Percentiles rank a stretch among this genome's conserved stretches.
Evolutionary conservation across 2,888 invertebrate species (phyloP).

Genomic region (Harpalus rubripes): DNA sequence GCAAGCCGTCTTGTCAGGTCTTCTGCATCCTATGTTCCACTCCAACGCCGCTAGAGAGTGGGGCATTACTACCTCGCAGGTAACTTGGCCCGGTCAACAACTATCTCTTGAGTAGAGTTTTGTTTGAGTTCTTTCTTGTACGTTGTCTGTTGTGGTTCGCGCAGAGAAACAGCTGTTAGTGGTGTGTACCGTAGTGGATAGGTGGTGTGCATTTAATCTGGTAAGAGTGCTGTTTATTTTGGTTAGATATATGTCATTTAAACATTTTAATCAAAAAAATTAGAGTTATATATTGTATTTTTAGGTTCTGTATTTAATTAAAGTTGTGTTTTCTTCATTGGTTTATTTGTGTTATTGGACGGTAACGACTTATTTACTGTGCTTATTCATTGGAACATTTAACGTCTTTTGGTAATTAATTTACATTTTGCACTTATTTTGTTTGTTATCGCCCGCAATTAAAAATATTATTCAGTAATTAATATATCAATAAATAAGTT

Average conservation of each 20-base stretch:
- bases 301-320: background rate
- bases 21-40: conserved; percentile 52
- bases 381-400: background rate
- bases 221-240: too few relatives aligned
- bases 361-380: background rate
- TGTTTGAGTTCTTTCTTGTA: conserved; percentile 1
- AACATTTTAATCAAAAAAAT: too few relatives aligned
- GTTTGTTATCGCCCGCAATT: background rate
- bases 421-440: background rate
- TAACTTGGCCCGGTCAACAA: conserved; percentile 62
- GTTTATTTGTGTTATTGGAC: background rate
- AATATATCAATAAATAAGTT: background rate
- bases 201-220: background rate
- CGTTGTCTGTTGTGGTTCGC: background rate
- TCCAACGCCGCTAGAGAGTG: conserved; percentile 55
- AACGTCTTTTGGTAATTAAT: background rate
- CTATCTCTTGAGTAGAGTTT: conserved; percentile 47
- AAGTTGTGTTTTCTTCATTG: background rate
- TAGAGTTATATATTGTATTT: background rate
- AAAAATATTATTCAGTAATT: background rate
- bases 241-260: too few relatives aligned
- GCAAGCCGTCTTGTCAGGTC: background rate
- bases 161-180: conserved; percentile 17
- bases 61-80: conserved; percentile 41
- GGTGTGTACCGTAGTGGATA: conserved; percentile 12